A percentile compares a stretch with the other conserved stretches of the same genome.
These are phyloP conservation scores for Eretmochelys imbricata DNA, from an alignment of 2,113 vertebrate genomes.

Conservation along the genomic window DNA sequence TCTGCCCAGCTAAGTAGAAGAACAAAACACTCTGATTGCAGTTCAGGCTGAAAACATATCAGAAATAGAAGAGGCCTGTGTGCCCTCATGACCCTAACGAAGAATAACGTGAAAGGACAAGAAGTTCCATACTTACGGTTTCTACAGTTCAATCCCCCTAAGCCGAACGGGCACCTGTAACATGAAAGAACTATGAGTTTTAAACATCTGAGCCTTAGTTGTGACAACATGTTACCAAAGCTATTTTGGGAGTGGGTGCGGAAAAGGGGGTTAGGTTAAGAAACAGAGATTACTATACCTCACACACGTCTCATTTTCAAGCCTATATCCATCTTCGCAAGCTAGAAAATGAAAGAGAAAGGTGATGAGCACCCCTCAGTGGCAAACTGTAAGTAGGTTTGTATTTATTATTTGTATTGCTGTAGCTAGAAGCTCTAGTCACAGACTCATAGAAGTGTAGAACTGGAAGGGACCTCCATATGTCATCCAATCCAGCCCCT, in stretches of 20 bases:
- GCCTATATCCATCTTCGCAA: slow-evolving; percentile 92
- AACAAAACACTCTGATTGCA: background rate
- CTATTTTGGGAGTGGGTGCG: background rate
- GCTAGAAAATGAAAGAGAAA: slow-evolving; percentile 78
- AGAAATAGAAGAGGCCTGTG: background rate
- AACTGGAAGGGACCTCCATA: background rate
- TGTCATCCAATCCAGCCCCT: background rate
- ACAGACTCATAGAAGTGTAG: background rate
- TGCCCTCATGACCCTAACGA: background rate
- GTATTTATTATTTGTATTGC: background rate
- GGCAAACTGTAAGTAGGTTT: background rate
- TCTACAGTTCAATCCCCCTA: slow-evolving; percentile 97
- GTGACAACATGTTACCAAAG: background rate
- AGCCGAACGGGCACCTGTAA: slow-evolving; percentile 93
- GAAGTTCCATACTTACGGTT: slow-evolving; percentile 87
- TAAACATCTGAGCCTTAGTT: background rate
- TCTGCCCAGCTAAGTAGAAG: background rate
- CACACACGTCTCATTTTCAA: slow-evolving; percentile 91
- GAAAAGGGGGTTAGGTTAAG: background rate
- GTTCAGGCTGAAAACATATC: background rate
- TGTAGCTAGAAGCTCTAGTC: background rate
- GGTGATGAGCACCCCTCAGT: slow-evolving; percentile 24
- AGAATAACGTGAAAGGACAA: background rate
- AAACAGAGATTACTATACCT: slow-evolving; percentile 80
- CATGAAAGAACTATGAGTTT: slow-evolving; percentile 58